A percentile compares a stretch with the other conserved stretches of the same genome.
These are phyloP conservation scores for Thymallus thymallus DNA, from an alignment of 2,113 vertebrate genomes.

Conservation along the genomic window DNA sequence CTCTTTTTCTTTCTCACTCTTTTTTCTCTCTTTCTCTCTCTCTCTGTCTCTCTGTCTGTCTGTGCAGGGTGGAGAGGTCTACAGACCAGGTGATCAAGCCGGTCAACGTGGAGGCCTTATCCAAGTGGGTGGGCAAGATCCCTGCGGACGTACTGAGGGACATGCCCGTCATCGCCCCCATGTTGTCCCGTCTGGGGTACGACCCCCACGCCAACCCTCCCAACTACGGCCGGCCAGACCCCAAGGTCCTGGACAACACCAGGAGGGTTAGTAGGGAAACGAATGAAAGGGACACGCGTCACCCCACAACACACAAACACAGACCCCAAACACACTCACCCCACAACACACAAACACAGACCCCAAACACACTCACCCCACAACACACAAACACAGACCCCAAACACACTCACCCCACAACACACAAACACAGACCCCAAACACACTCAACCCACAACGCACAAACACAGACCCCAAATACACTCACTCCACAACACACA, in stretches of 20 bases:
- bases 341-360: no score
- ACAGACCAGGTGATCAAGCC: conserved; percentile 98
- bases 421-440: no score
- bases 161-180: conserved; percentile 91
- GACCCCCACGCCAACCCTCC: conserved; percentile 94
- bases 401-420: no score
- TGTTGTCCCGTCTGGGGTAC: conserved; percentile 92
- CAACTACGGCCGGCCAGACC: conserved; percentile 91
- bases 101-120: conserved; percentile 91
- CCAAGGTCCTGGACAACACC: conserved; percentile 93
- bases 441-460: no score
- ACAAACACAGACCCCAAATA: no score
- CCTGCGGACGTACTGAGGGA: conserved; percentile 89
- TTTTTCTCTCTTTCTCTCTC: no score
- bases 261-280: conserved; percentile 81
- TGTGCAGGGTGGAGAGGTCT: conserved; percentile 89
- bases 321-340: not conserved
- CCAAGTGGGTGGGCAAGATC: conserved; percentile 98
- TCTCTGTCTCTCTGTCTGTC: conserved; percentile 4
- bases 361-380: no score
- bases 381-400: no score
- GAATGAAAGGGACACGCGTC: not conserved
- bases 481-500: no score
- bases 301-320: not conserved
- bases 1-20: not conserved